Conservation (phyloP, 2,797 vertebrate genomes). For the Adelosebastes latens region DNA sequence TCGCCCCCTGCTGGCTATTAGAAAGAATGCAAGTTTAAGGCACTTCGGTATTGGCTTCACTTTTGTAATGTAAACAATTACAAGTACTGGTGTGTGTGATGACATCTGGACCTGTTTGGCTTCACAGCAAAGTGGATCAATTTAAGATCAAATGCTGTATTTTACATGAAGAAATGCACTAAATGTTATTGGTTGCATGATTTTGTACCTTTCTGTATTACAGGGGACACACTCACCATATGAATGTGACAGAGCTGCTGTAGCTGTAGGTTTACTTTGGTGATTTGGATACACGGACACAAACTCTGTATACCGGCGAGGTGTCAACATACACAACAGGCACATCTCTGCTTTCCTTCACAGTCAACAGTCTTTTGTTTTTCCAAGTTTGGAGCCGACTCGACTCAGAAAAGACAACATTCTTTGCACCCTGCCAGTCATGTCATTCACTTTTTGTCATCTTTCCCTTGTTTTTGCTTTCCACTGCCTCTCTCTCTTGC, state of each 20-base stretch:
- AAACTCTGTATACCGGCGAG: not conserved
- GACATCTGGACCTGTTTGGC: no score
- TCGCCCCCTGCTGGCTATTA: no score
- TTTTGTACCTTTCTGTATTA: not conserved
- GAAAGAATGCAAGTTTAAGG: no score
- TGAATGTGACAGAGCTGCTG: not conserved
- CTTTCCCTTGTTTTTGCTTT: conserved; percentile 7
- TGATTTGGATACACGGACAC: not conserved
- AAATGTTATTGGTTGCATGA: not conserved
- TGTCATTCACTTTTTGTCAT: conserved; percentile 18
- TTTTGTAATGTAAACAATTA: not conserved
- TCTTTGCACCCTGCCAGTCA: conserved; percentile 27
- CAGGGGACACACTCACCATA: not conserved
- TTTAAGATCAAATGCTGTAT: not conserved
- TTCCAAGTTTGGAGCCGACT: not conserved
- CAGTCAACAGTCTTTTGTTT: not conserved
- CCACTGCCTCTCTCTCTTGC: not conserved
- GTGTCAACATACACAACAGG: not conserved
- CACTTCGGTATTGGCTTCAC: no score
- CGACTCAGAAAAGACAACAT: not conserved
- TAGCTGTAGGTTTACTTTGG: not conserved
- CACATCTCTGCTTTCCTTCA: not conserved
- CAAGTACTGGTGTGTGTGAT: not conserved
- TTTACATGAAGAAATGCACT: not conserved
- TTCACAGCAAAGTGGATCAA: not conserved